Conservation (phyloP, 2,797 vertebrate species). For the Takifugu rubripes region DNA sequence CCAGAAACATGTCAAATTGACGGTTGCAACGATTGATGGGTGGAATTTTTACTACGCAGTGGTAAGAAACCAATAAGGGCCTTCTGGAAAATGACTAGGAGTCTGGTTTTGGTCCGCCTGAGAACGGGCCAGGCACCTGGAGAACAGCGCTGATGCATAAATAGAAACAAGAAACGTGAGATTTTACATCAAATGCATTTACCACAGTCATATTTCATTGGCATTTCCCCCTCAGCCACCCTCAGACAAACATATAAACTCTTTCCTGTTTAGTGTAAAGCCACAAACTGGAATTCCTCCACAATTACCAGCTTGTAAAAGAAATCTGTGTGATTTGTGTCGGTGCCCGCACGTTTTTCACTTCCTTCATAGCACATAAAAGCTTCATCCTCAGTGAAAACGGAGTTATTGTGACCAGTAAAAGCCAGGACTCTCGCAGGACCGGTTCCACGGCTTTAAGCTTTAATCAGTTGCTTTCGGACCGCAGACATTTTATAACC, state of each 20-base stretch:
- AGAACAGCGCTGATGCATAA: constrained; percentile 21
- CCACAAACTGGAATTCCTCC: constrained; percentile 29
- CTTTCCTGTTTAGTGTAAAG: constrained; percentile 27
- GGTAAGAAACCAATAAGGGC: not conserved
- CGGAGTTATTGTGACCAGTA: constrained; percentile 25
- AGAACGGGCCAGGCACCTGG: constrained; percentile 26
- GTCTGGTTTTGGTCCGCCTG: not conserved
- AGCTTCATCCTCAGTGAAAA: constrained; percentile 13
- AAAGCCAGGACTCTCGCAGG: constrained; percentile 22
- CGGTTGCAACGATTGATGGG: constrained; percentile 3
- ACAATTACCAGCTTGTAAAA: constrained; percentile 17
- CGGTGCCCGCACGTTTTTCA: constrained; percentile 19
- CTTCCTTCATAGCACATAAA: constrained; percentile 33
- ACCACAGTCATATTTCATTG: constrained; percentile 26
- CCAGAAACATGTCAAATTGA: not conserved
- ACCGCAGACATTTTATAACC: constrained; percentile 32
- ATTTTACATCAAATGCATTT: constrained; percentile 28
- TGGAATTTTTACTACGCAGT: constrained; percentile 8
- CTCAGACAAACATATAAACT: constrained; percentile 41
- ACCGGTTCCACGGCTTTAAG: constrained; percentile 12
- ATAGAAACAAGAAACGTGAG: constrained; percentile 29
- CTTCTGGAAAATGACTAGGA: constrained; percentile 1
- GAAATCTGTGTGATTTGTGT: constrained; percentile 9
- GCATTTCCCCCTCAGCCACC: constrained; percentile 21
- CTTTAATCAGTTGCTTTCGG: constrained; percentile 34